Conservation (phyloP, 92 coral and sea anemone genomes). For the Umimayanthus kanabou region DNA sequence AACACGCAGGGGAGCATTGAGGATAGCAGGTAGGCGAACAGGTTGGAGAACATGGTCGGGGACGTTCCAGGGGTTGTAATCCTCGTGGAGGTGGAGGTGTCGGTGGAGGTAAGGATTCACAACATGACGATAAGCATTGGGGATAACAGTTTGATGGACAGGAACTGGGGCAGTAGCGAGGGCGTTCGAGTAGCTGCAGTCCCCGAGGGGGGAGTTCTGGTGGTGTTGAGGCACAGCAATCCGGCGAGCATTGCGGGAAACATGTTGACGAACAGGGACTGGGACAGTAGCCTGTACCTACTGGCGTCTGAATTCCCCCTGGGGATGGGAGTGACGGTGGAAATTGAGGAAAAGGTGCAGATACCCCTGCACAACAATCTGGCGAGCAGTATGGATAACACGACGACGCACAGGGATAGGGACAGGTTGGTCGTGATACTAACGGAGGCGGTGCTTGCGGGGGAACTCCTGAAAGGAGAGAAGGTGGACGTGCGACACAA, state of each 20-base stretch:
- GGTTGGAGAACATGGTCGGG: background rate
- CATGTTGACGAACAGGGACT: background rate
- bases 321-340: background rate
- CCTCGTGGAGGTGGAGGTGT: conserved; percentile 5
- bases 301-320: background rate
- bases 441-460: background rate
- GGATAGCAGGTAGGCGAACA: conserved; percentile 1
- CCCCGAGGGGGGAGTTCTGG: background rate
- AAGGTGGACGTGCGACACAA: background rate
- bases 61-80: conserved; percentile 5
- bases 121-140: background rate
- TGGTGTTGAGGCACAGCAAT: background rate
- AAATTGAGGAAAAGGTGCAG: background rate
- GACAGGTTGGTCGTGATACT: conserved; percentile 9
- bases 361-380: background rate
- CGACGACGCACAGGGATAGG: background rate
- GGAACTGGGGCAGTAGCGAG: background rate
- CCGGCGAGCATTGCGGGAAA: background rate
- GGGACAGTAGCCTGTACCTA: background rate
- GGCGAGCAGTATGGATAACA: conserved; percentile 8
- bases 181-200: background rate
- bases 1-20: background rate
- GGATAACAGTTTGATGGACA: conserved; percentile 8
- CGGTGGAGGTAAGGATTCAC: background rate
- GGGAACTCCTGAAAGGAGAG: background rate